Percentiles rank a stretch among this genome's conserved stretches.
Evolutionary conservation across 2,888 invertebrate species (phyloP).

Genomic region (Ceramica pisi): DNA sequence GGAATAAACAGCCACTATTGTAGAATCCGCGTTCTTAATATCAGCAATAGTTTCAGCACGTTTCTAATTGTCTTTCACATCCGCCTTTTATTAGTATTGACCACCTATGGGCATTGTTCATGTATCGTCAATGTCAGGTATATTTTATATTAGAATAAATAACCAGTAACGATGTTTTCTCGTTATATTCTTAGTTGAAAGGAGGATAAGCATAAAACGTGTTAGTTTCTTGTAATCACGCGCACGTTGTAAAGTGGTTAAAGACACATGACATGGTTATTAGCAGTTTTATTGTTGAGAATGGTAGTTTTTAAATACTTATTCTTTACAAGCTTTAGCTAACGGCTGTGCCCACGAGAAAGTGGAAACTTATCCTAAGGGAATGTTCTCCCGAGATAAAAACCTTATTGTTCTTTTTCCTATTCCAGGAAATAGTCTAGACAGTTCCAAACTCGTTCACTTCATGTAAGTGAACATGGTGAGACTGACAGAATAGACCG

Average conservation of each 20-base stretch:
- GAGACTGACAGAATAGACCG: too few species aligned
- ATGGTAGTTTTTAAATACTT: not conserved
- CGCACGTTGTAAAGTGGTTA: constrained; percentile 37
- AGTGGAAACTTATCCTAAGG: not conserved
- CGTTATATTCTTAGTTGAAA: constrained; percentile 20
- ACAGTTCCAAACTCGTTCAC: too few species aligned
- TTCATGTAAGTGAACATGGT: too few species aligned
- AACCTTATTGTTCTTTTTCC: not conserved
- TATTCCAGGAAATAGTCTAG: too few species aligned
- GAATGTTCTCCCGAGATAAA: not conserved
- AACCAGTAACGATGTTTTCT: constrained; percentile 16
- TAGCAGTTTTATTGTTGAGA: constrained; percentile 22
- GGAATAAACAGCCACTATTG: not conserved
- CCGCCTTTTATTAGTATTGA: not conserved
- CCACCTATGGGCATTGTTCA: not conserved
- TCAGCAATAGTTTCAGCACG: not conserved
- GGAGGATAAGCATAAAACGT: constrained; percentile 39
- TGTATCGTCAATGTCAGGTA: not conserved
- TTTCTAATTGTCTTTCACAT: not conserved
- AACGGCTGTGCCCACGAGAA: not conserved
- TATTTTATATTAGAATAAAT: constrained; percentile 24
- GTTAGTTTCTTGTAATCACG: constrained; percentile 35
- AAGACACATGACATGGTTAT: constrained; percentile 24
- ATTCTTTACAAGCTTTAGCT: not conserved
- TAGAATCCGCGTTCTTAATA: not conserved